Conservation (phyloP, 2,113 vertebrate species). For the Perca fluviatilis region DNA sequence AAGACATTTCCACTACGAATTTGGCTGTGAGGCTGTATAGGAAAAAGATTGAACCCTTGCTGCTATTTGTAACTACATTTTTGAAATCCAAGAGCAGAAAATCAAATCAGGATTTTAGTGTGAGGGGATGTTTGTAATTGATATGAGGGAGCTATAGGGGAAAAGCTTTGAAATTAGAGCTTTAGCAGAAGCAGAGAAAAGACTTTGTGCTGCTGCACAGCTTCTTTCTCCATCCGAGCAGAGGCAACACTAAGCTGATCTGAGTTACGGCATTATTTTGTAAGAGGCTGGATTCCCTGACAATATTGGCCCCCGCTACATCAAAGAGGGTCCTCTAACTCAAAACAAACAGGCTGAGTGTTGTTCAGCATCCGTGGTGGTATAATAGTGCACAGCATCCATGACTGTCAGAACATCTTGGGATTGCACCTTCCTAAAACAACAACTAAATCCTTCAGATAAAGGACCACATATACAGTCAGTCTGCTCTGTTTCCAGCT, state of each 20-base stretch:
- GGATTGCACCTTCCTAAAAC: conserved; percentile 21
- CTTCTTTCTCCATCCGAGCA: conserved; percentile 55
- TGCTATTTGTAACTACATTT: conserved; percentile 66
- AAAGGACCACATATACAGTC: background rate
- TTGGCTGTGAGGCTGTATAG: conserved; percentile 26
- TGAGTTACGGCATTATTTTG: conserved; percentile 45
- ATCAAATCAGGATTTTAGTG: conserved; percentile 53
- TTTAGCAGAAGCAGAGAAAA: conserved; percentile 47
- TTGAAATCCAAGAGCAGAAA: conserved; percentile 62
- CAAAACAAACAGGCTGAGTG: conserved; percentile 37
- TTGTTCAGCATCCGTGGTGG: conserved; percentile 25
- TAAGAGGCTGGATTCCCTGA: conserved; percentile 48
- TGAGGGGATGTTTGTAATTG: conserved; percentile 76
- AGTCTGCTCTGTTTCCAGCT: background rate
- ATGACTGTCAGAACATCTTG: conserved; percentile 34
- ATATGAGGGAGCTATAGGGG: conserved; percentile 58
- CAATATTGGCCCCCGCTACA: conserved; percentile 44
- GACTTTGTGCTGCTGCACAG: conserved; percentile 61
- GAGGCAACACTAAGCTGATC: conserved; percentile 49
- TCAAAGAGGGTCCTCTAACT: conserved; percentile 61
- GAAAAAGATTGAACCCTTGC: conserved; percentile 46
- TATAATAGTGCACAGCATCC: conserved; percentile 43
- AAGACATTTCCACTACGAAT: conserved; percentile 31
- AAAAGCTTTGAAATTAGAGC: conserved; percentile 66
- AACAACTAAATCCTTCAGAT: conserved; percentile 42